Evolutionary conservation across 2,888 invertebrate species (phyloP).

Genomic region (Coecobrya sp.): DNA sequence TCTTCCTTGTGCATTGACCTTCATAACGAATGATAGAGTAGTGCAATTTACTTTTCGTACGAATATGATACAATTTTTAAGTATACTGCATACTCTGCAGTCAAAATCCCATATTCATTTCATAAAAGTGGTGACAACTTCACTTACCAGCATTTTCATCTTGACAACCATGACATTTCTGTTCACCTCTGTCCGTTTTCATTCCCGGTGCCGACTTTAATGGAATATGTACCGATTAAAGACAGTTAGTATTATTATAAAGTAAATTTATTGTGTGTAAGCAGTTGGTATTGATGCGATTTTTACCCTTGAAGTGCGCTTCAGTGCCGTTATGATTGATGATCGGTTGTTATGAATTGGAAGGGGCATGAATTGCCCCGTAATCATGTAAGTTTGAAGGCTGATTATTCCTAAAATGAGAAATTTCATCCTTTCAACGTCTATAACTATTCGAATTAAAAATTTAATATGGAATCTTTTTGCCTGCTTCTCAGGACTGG

Average conservation of each 20-base stretch:
- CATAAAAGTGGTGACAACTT: not conserved
- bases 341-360: not conserved
- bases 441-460: too few relatives aligned
- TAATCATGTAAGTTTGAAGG: not conserved
- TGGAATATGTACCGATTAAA: not conserved
- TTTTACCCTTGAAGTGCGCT: not conserved
- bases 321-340: not conserved
- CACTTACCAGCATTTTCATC: constrained; percentile 9
- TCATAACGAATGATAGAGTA: too few relatives aligned
- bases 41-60: too few relatives aligned
- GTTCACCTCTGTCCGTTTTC: not conserved
- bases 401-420: not conserved
- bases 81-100: too few relatives aligned
- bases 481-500: too few relatives aligned
- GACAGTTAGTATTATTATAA: not conserved
- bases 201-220: not conserved
- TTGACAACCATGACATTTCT: constrained; percentile 16
- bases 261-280: too few relatives aligned
- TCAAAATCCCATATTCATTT: too few relatives aligned
- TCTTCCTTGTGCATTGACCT: constrained; percentile 35
- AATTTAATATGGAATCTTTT: too few relatives aligned
- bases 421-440: not conserved
- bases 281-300: not conserved
- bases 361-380: not conserved
- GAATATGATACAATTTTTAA: too few relatives aligned